A percentile compares a stretch with the other conserved stretches of the same genome.
phyloP scores from a whole-genome alignment of 2,888 invertebrate species.

The Tiliacea aurago region DNA sequence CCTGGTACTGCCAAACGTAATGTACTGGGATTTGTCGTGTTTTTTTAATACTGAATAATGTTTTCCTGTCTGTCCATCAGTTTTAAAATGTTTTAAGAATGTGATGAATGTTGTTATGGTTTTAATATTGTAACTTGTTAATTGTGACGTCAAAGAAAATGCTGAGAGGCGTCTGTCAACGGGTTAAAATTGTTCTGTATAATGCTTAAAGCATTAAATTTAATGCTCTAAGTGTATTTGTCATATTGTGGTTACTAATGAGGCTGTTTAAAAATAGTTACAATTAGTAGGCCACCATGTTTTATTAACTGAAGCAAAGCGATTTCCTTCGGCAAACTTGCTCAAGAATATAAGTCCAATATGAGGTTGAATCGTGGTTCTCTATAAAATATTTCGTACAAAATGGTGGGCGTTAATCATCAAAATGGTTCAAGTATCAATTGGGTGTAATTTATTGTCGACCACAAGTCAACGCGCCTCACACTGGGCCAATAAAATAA shows the following conservation, averaged over 20 bases:
- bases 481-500: slow-evolving; percentile 58
- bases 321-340: slow-evolving; percentile 18
- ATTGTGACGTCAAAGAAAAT: slow-evolving; percentile 57
- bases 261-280: slow-evolving; percentile 32
- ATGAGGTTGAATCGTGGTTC: background rate
- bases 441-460: slow-evolving; percentile 50
- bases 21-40: slow-evolving; percentile 78
- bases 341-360: background rate
- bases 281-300: slow-evolving; percentile 15
- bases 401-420: slow-evolving; percentile 53
- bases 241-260: slow-evolving; percentile 45
- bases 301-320: slow-evolving; percentile 28
- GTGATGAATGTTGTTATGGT: slow-evolving; percentile 67
- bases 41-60: slow-evolving; percentile 72
- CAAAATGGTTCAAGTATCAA: slow-evolving; percentile 50
- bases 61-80: slow-evolving; percentile 70
- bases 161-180: slow-evolving; percentile 61
- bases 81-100: slow-evolving; percentile 68
- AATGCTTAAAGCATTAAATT: too few relatives aligned
- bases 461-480: slow-evolving; percentile 65
- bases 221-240: too few relatives aligned
- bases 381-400: slow-evolving; percentile 21
- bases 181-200: slow-evolving; percentile 47
- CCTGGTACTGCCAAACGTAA: slow-evolving; percentile 83
- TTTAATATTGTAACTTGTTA: slow-evolving; percentile 64